These are phyloP conservation scores for Molorchus minor DNA, from an alignment of 2,888 invertebrate genomes.

Conservation along the genomic window DNA sequence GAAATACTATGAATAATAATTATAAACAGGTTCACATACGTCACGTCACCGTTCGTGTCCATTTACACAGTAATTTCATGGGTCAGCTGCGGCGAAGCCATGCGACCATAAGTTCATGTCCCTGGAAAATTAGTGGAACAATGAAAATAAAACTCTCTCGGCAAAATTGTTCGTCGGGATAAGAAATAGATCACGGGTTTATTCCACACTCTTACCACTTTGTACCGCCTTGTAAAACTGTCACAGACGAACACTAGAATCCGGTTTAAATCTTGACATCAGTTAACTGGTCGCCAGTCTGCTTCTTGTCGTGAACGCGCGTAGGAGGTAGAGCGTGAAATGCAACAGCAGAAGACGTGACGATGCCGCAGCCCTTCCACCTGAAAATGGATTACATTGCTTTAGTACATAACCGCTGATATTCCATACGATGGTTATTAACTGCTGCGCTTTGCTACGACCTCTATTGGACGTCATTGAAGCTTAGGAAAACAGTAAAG, in stretches of 20 bases:
- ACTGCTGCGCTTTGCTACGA: too few relatives aligned
- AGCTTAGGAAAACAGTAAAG: too few relatives aligned
- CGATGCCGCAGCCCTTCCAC: constrained; percentile 24
- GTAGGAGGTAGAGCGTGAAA: constrained; percentile 20
- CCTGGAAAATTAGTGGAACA: constrained; percentile 4
- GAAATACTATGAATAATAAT: too few relatives aligned
- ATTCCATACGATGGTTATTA: background rate
- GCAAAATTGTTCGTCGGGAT: constrained; percentile 18
- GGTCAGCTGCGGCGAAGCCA: background rate
- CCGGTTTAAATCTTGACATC: constrained; percentile 15
- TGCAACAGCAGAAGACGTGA: constrained; percentile 26
- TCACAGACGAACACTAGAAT: constrained; percentile 38
- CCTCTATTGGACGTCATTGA: too few relatives aligned
- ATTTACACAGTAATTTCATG: constrained; percentile 17
- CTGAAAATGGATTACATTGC: constrained; percentile 37
- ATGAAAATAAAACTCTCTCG: constrained; percentile 6
- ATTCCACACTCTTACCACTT: constrained; percentile 37
- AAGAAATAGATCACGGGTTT: constrained; percentile 26
- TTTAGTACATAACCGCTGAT: too few relatives aligned
- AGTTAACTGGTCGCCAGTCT: constrained; percentile 31
- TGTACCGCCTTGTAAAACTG: constrained; percentile 32
- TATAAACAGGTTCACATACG: constrained; percentile 3
- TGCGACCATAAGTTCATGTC: background rate
- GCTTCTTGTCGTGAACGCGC: constrained; percentile 20
- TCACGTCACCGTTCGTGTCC: constrained; percentile 16